These are phyloP conservation scores for Folsomia manolachei DNA, from an alignment of 2,888 invertebrate genomes.

Conservation along the genomic window DNA sequence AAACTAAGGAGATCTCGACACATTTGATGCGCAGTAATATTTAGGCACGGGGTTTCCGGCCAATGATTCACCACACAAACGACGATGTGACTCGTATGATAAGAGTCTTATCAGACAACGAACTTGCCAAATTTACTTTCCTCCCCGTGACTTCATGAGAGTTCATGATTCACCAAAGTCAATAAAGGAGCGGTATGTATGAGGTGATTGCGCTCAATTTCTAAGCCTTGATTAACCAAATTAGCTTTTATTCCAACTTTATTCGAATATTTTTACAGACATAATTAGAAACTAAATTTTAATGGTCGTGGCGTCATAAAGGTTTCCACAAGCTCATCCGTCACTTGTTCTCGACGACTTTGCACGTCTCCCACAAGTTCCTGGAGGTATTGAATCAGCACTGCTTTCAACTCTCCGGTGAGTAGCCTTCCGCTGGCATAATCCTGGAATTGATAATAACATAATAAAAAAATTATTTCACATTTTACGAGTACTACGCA, in stretches of 20 bases:
- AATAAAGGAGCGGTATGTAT: too few species aligned
- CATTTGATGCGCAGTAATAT: too few species aligned
- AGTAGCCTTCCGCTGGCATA: slow-evolving; percentile 84
- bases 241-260: not conserved
- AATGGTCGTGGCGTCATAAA: slow-evolving; percentile 83
- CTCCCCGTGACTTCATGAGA: too few species aligned
- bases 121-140: too few species aligned
- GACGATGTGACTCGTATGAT: too few species aligned
- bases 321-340: slow-evolving; percentile 76
- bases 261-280: not conserved
- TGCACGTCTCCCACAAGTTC: slow-evolving; percentile 81
- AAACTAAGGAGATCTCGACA: too few species aligned
- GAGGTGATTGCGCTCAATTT: too few species aligned
- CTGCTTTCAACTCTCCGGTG: slow-evolving; percentile 91
- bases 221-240: too few species aligned
- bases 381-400: slow-evolving; percentile 76
- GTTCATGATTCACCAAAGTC: too few species aligned
- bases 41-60: too few species aligned
- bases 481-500: not conserved
- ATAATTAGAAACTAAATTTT: slow-evolving; percentile 56
- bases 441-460: slow-evolving; percentile 58
- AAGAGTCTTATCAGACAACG: too few species aligned
- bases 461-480: slow-evolving; percentile 8
- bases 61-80: too few species aligned
- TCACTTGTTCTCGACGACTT: slow-evolving; percentile 71